Evolutionary conservation across 2,113 vertebrate species (phyloP).

Genomic region (Empidonax alnorum): DNA sequence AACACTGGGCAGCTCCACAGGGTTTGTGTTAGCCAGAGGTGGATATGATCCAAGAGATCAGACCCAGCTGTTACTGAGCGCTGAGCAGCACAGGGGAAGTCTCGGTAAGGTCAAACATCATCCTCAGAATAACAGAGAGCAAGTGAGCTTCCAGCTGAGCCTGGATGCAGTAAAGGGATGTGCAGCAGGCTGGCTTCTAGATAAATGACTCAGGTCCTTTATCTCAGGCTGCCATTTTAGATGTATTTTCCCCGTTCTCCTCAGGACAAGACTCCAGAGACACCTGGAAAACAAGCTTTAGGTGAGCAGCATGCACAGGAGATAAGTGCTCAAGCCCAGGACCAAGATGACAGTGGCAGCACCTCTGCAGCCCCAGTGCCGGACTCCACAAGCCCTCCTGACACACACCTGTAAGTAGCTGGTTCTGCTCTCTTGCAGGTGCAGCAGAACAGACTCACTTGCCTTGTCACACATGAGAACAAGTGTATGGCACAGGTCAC

Average conservation of each 20-base stretch:
- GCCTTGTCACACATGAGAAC: not conserved
- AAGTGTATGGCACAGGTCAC: not conserved
- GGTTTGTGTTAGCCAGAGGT: not conserved
- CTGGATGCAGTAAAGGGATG: not conserved
- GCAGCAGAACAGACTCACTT: not conserved
- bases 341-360: not conserved
- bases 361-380: conserved; percentile 1
- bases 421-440: not conserved
- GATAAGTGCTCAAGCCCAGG: not conserved
- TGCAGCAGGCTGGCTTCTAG: not conserved
- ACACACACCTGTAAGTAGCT: conserved; percentile 65
- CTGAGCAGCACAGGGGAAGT: not conserved
- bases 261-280: conserved; percentile 46
- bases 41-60: not conserved
- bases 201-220: not conserved
- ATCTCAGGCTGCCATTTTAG: not conserved
- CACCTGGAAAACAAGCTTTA: not conserved
- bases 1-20: not conserved
- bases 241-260: not conserved
- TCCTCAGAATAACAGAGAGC: not conserved
- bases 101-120: not conserved
- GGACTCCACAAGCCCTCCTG: conserved; percentile 30
- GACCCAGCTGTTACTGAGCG: not conserved
- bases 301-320: conserved; percentile 24
- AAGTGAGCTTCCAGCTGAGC: not conserved